A percentile compares a stretch with the other conserved stretches of the same genome.
Evolutionary conservation across 2,888 invertebrate species (phyloP).

Genomic region (Augiades crinisus): DNA sequence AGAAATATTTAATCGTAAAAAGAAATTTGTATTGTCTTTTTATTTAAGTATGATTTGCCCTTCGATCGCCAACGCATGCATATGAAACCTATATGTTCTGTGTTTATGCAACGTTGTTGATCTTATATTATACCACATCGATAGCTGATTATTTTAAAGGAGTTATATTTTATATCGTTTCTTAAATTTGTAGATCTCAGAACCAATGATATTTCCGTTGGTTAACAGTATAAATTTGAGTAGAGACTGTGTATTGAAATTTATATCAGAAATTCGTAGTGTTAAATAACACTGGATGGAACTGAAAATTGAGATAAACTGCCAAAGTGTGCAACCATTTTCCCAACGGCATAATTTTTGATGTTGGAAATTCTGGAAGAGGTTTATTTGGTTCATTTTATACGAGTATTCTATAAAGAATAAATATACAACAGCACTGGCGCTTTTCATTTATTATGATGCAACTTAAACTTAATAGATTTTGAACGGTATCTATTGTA

Average conservation of each 20-base stretch:
- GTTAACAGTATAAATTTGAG: not conserved
- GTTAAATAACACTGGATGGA: not conserved
- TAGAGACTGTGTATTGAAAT: not conserved
- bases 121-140: too few relatives aligned
- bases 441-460: not conserved
- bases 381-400: not conserved
- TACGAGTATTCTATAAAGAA: not conserved
- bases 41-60: too few relatives aligned
- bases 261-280: not conserved
- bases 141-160: too few relatives aligned
- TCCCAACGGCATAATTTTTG: not conserved
- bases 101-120: too few relatives aligned
- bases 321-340: not conserved
- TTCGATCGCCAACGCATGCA: too few relatives aligned
- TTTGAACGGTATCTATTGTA: not conserved
- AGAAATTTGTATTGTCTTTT: too few relatives aligned
- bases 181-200: too few relatives aligned
- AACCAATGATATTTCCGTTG: too few relatives aligned
- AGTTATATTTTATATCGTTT: too few relatives aligned
- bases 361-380: not conserved
- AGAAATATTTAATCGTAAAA: too few relatives aligned
- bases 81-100: too few relatives aligned
- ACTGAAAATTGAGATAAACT: slow-evolving; percentile 4
- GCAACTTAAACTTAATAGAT: not conserved
- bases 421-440: not conserved